These are phyloP conservation scores for Orthosia gothica DNA, from an alignment of 2,888 invertebrate species.

Conservation along the genomic window DNA sequence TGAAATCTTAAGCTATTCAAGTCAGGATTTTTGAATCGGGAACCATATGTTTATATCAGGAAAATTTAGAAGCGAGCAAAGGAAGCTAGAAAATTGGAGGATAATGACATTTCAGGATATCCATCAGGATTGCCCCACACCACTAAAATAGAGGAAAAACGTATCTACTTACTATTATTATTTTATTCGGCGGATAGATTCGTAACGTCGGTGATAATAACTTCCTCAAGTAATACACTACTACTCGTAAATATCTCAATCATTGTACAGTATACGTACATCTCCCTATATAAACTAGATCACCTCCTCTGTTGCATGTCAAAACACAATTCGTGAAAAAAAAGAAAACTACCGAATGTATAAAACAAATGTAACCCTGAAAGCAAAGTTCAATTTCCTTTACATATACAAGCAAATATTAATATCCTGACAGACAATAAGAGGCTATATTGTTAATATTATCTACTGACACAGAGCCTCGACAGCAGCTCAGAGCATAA, in stretches of 20 bases:
- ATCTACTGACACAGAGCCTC: conserved; percentile 13
- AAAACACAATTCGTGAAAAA: neutral
- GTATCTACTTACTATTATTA: neutral
- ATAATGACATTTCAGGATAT: neutral
- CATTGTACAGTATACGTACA: no score
- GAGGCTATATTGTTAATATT: conserved; percentile 22
- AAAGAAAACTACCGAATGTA: neutral
- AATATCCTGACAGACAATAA: conserved; percentile 25
- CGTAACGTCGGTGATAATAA: neutral
- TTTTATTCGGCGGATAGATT: neutral
- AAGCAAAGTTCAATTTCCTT: conserved; percentile 6
- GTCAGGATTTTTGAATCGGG: no score
- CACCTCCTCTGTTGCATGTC: no score
- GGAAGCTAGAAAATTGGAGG: no score
- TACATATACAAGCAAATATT: conserved; percentile 8
- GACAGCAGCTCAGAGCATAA: conserved; percentile 37
- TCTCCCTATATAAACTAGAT: no score
- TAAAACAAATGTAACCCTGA: neutral
- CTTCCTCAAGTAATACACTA: no score
- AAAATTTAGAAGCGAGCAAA: no score
- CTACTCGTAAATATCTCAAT: no score
- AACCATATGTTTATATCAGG: no score
- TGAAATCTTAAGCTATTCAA: no score
- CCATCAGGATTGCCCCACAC: neutral
- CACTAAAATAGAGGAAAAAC: neutral